Conservation (phyloP, 2,797 vertebrate species). For the Pseudochirops cupreus region DNA sequence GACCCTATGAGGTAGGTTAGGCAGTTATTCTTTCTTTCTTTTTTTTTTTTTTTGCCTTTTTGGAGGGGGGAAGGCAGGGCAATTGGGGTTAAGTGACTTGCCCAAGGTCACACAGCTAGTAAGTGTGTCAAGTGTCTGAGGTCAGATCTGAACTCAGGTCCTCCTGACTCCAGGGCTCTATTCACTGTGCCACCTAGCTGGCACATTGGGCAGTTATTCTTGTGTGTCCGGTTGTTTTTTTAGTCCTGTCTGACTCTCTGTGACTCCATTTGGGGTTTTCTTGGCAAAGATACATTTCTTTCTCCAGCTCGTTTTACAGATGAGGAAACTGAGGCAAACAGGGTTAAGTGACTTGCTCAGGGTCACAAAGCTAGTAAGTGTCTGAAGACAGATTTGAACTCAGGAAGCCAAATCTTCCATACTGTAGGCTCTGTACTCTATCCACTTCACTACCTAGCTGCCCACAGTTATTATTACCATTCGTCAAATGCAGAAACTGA, state of each 20-base stretch:
- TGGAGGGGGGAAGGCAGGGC: too few relatives aligned
- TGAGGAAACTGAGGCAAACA: not conserved
- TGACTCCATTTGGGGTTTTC: not conserved
- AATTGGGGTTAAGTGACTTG: too few relatives aligned
- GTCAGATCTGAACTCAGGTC: too few relatives aligned
- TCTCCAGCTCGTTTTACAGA: not conserved
- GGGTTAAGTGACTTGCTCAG: not conserved
- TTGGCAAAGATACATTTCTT: not conserved
- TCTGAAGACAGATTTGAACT: not conserved
- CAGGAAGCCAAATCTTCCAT: too few relatives aligned
- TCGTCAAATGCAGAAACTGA: not conserved
- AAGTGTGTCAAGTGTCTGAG: too few relatives aligned
- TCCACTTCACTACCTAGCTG: not conserved
- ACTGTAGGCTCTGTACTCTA: not conserved
- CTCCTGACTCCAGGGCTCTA: too few relatives aligned
- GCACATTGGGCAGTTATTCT: not conserved
- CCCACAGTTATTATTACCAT: not conserved
- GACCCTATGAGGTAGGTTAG: not conserved
- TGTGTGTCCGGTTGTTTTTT: not conserved
- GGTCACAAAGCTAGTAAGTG: not conserved
- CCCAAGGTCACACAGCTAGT: too few relatives aligned
- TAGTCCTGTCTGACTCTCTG: not conserved
- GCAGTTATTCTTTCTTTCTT: not conserved
- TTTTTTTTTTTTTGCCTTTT: too few relatives aligned
- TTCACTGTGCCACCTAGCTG: too few relatives aligned